These are phyloP conservation scores for Ophonus ardosiacus DNA, from an alignment of 2,888 invertebrate species.

Conservation along the genomic window DNA sequence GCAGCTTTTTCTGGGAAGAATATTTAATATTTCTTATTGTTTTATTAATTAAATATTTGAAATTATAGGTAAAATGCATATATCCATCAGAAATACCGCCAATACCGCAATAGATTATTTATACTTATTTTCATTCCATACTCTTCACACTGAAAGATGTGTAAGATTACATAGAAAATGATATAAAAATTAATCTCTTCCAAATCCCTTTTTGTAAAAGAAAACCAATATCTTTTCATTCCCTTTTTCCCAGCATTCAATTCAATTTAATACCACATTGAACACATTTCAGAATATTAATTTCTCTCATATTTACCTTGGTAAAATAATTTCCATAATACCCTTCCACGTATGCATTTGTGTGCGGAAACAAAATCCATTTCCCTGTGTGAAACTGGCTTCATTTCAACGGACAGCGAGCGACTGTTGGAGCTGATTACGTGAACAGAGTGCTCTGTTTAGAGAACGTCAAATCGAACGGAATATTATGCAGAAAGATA, in stretches of 20 bases:
- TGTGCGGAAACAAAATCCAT: background rate
- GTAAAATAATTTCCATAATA: background rate
- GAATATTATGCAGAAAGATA: constrained; percentile 7
- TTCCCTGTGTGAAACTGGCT: constrained; percentile 11
- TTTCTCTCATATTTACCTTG: background rate
- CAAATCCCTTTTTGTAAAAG: too few species aligned
- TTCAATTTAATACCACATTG: too few species aligned
- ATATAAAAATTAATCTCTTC: too few species aligned
- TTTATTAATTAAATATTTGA: too few species aligned
- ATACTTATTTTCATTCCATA: background rate
- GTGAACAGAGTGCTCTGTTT: constrained; percentile 5
- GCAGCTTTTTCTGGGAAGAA: too few species aligned
- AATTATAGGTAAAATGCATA: too few species aligned
- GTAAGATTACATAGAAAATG: too few species aligned
- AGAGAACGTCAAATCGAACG: constrained; percentile 20
- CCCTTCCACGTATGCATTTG: background rate
- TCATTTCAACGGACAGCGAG: background rate
- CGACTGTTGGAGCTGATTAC: constrained; percentile 5
- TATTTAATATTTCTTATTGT: too few species aligned
- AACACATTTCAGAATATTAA: background rate
- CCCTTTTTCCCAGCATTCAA: too few species aligned
- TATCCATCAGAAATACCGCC: too few species aligned
- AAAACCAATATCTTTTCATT: too few species aligned
- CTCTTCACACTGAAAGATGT: background rate
- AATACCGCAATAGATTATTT: too few species aligned